Evolutionary conservation across 1,140 invertebrate genomes (phyloP), one percentile per base, ranked within the genome.

Genomic region (Bursaphelenchus mucronatus): DNA sequence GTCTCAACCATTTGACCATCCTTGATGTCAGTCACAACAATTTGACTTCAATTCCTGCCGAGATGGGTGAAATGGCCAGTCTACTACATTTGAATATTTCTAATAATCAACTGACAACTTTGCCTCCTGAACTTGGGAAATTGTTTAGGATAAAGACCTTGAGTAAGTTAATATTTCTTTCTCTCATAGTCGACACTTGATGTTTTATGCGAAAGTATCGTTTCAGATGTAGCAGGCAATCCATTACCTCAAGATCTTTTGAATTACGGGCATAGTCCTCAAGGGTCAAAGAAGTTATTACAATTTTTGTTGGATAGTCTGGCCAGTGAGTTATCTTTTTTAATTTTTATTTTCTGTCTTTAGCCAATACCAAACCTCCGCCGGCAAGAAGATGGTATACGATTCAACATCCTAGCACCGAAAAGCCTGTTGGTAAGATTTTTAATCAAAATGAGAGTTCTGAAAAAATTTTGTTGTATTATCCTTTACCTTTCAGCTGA

Each of bases 81-180:
- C 45, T 58, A 13, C n/a, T 46, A 11, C 94, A 97, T 84, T 86
- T 98, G 70, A 87, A 92, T 75, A 85, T 97, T 59, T 91, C 90
- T 83, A 89, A 97, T 84, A 98, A 98, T 85, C 89, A 88, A 80
- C 86, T 99, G 68, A 87, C 93, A 55, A 88, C 89, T 69, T 85
- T 99, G 76, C 95, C 95, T 3, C 96, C 91, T 83, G 94, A 97
- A 84, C 86, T 99, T 74, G 95, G 95, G 69, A 95, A 94, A 84
- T 87, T 98, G 68, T 98, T 97, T 84, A 92, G 96, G 83, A 86
- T 99, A 70, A 89, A 93, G 84, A 84, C 77, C 56, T 75, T 86
- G 64, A 85, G 85, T 86, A 75, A 70, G 76, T 70, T 71, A 47
- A 17, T 52, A 10, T 21, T 63, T 8, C 57, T 41, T 69, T 62